phyloP scores from a whole-genome alignment of 1,140 invertebrate species.

The Neodiprion virginianus region DNA sequence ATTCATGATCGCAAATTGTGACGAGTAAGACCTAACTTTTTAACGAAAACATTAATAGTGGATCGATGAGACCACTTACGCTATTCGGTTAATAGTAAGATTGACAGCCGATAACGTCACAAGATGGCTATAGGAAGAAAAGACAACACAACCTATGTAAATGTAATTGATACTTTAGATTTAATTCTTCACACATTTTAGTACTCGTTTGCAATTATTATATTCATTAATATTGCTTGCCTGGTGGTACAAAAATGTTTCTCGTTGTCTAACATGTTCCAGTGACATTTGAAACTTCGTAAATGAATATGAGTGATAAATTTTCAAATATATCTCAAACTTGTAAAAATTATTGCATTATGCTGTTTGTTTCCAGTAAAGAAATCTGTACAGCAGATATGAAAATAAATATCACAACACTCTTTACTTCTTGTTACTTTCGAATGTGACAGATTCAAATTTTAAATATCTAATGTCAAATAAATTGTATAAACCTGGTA shows the following conservation, averaged over 20 bases:
- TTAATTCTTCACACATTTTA: neutral
- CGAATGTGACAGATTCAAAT: neutral
- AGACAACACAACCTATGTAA: conserved; percentile 55
- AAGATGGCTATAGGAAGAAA: conserved; percentile 79
- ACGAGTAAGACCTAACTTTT: conserved; percentile 29
- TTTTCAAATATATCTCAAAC: neutral
- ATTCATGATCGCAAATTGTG: conserved; percentile 37
- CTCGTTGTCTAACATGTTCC: too few relatives aligned
- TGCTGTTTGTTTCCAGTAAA: neutral
- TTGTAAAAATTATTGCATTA: neutral
- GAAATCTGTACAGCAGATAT: neutral
- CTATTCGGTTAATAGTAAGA: conserved; percentile 87
- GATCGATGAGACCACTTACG: conserved; percentile 75
- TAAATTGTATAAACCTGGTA: neutral
- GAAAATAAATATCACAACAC: neutral
- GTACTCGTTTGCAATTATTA: conserved; percentile 1
- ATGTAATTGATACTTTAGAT: conserved; percentile 22
- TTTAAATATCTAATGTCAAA: neutral
- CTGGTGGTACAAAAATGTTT: too few relatives aligned
- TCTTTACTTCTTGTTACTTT: too few relatives aligned
- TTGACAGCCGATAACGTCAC: conserved; percentile 88
- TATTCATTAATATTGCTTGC: neutral
- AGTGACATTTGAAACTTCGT: neutral
- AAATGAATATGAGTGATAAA: neutral
- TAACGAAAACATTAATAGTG: conserved; percentile 54